Base-by-base conservation (phyloP, 2,888 invertebrate genomes). In the Meiosimyza platycephala region DNA sequence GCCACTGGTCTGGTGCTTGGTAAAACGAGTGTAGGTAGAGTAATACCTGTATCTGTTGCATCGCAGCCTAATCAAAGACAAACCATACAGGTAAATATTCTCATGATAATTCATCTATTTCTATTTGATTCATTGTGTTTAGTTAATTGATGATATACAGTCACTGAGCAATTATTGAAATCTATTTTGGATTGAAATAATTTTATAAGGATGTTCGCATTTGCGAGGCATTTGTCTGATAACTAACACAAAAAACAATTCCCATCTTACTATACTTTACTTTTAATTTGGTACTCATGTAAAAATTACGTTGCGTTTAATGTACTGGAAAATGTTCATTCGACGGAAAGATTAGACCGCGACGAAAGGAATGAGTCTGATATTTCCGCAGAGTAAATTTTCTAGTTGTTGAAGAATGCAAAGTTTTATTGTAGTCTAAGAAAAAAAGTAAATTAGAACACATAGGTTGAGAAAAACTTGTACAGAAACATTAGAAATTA, bases 21-120 rank as follows among this genome's bases (percentile, higher is more conserved):
- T 1, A 92, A 92, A 81, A 89, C 89, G 0, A 88, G 90, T 63
- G 89, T 90, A 22, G 89, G 91, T 0, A 88, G 93, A 47, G 91
- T 93, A 3, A 92, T 92, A 78, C 92, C 93, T 2, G 91, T 92
- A 0, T 90, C 90, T 68, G 91, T 92, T 0, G 89, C 90, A 33
- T 88, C 88, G 2, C 88, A 88, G 77, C 81, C 86, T 77, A 76
- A 89, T 87, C 81, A 89, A 86, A 73, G 88, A 86, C 80, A 92
- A 90, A 85, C 92, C 88, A 87, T 89, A 72, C 89, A 89, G 80
- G 85, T 90, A 75, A 78, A 76, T 57, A 28, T 71, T 1, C 6
- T n/a, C 5, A 2, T 11, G 33, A 47, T n/a, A 71, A 48, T 13
- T 59, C n/a, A n/a, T 12, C 40, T 52, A 13, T 47, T 69, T 74